phyloP scores from a whole-genome alignment of 2,888 invertebrate genomes.

The Cheilosia soror region DNA sequence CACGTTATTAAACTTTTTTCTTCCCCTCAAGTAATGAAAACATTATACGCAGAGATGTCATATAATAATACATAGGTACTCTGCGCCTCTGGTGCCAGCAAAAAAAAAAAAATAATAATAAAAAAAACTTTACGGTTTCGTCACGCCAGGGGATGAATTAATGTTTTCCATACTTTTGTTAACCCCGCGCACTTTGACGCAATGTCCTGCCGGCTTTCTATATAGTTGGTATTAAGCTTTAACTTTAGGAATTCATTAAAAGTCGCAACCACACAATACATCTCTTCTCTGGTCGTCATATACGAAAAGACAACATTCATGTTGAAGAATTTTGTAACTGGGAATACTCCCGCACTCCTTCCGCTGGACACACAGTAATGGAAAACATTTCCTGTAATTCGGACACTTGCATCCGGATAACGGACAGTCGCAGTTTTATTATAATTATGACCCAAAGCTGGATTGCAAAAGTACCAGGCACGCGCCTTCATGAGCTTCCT shows the following conservation, averaged over 20 bases:
- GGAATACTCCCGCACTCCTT: slow-evolving; percentile 5
- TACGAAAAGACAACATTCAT: slow-evolving; percentile 36
- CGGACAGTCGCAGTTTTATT: slow-evolving; percentile 72
- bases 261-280: slow-evolving; percentile 11
- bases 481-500: slow-evolving; percentile 73
- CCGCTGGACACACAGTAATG: slow-evolving; percentile 69
- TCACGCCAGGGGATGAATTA: slow-evolving; percentile 75
- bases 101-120: slow-evolving; percentile 54
- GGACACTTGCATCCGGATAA: slow-evolving; percentile 73
- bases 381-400: slow-evolving; percentile 74
- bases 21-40: slow-evolving; percentile 47
- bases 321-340: slow-evolving; percentile 49
- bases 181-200: slow-evolving; percentile 34
- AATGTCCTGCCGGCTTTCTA: slow-evolving; percentile 49
- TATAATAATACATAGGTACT: background rate
- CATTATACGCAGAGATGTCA: slow-evolving; percentile 65
- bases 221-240: slow-evolving; percentile 60
- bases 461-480: slow-evolving; percentile 53
- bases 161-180: slow-evolving; percentile 65
- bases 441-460: slow-evolving; percentile 74
- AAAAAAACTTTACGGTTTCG: slow-evolving; percentile 72
- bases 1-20: slow-evolving; percentile 71
- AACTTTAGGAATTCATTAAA: slow-evolving; percentile 75
- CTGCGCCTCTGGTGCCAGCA: slow-evolving; percentile 36
- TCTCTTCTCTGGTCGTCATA: no score